Evolutionary conservation across 2,888 invertebrate species (phyloP), one percentile per base, ranked within the genome.

Genomic region (Seira ritae): DNA sequence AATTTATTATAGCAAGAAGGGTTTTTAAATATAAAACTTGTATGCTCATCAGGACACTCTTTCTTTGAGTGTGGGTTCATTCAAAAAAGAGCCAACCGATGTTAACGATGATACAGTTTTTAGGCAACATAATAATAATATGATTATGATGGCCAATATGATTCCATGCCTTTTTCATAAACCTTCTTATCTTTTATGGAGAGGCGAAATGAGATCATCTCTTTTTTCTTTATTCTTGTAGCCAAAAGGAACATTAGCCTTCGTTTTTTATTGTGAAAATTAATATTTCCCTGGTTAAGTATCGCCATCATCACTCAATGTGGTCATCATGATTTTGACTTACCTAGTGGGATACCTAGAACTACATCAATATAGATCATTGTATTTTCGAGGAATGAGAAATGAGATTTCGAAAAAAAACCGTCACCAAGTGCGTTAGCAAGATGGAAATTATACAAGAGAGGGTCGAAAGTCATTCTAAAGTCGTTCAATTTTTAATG

Each of bases 131-230:
- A 31, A 31, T 8, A 31, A 31, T 8, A 31, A 31, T 31, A 8
- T 8, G 8, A 8, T 31, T 22, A 46, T 74, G 15, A 37, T 42
- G 23, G 10, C 31, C 1, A 66, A 22, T 42, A 60, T 74, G 23
- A 66, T 42, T 62, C 31, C 62, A 62, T 4, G 50, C 60, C 60
- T 20, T 62, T 42, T 65, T 42, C 42, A 19, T 74, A 46, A 72
- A 15, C 23, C 67, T 65, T 62, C 31, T 80, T 71, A 72, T 76
- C 81, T 76, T 81, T 76, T 81, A 81, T 71, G 81, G 81, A 81
- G 50, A 23, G 12, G 2, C 50, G 31, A 72, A 76, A 81, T 81
- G 81, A 81, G 81, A 81, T 81, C 81, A 81, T 76, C 76, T 81
- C n/a, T n/a, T n/a, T 71, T 76, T 55, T 37, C 60, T 22, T 22